A percentile compares a stretch with the other conserved stretches of the same genome.
phyloP scores from a whole-genome alignment of 2,113 vertebrate species.

The Austrofundulus limnaeus region DNA sequence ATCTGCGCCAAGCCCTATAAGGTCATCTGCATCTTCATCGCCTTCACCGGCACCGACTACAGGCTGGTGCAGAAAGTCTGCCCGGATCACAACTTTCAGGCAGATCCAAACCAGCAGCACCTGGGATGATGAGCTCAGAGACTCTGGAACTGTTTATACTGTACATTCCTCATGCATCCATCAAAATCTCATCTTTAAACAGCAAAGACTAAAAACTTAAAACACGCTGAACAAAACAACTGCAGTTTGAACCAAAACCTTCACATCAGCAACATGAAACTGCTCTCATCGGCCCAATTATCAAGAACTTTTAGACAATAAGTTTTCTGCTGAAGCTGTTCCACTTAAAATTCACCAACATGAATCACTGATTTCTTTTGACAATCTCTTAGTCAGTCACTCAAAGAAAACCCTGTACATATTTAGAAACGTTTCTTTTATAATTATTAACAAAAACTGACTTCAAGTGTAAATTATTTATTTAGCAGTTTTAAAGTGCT shows the following conservation, averaged over 20 bases:
- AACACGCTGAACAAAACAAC: slow-evolving; percentile 12
- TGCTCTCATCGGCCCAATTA: not conserved
- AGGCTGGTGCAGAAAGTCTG: slow-evolving; percentile 83
- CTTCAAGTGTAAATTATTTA: not conserved
- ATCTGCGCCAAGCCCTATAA: slow-evolving; percentile 83
- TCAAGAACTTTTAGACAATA: not conserved
- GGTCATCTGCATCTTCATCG: slow-evolving; percentile 82
- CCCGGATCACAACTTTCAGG: slow-evolving; percentile 80
- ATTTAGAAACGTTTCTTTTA: slow-evolving; percentile 11
- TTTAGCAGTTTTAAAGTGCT: slow-evolving; percentile 2
- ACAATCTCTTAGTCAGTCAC: too few species aligned
- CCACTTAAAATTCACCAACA: not conserved
- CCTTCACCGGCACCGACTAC: slow-evolving; percentile 80
- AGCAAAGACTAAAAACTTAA: slow-evolving; percentile 1
- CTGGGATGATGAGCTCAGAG: slow-evolving; percentile 57
- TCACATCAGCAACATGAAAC: slow-evolving; percentile 16
- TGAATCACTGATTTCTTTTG: slow-evolving; percentile 2
- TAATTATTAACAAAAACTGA: not conserved
- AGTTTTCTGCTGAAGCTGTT: not conserved
- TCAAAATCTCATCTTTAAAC: slow-evolving; percentile 19
- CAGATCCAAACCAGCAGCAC: slow-evolving; percentile 67
- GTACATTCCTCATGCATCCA: slow-evolving; percentile 10
- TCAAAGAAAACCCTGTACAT: slow-evolving; percentile 6
- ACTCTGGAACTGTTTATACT: slow-evolving; percentile 22
- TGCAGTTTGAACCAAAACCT: slow-evolving; percentile 2